Evolutionary conservation across 2,113 vertebrate species (phyloP).

Genomic region (Cebidichthys violaceus): DNA sequence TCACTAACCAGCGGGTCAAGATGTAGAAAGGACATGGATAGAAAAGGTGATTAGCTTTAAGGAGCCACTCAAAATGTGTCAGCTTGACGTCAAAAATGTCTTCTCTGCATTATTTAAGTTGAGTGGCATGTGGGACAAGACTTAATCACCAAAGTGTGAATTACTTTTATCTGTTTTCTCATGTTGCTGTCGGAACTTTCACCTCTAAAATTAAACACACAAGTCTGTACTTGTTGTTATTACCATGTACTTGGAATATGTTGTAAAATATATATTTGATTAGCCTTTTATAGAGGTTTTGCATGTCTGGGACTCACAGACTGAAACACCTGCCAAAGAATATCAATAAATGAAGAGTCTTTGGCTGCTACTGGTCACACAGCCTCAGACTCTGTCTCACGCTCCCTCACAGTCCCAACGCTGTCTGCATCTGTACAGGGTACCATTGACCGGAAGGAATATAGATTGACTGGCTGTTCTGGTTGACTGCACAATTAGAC

Average conservation of each 20-base stretch:
- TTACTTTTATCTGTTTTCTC: neutral
- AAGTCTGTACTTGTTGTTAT: neutral
- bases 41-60: constrained; percentile 7
- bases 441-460: constrained; percentile 72
- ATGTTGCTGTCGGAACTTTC: neutral
- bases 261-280: neutral
- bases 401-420: neutral
- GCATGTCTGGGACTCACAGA: neutral
- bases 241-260: neutral
- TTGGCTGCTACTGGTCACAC: constrained; percentile 6
- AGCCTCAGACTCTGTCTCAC: neutral
- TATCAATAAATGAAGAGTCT: constrained; percentile 49
- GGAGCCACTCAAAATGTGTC: neutral
- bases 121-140: neutral
- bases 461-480: constrained; percentile 67
- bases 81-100: neutral
- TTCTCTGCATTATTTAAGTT: constrained; percentile 3
- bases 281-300: neutral
- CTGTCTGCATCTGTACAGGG: constrained; percentile 24
- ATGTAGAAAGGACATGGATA: neutral
- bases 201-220: neutral
- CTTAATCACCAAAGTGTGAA: constrained; percentile 8
- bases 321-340: constrained; percentile 11
- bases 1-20: neutral
- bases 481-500: constrained; percentile 67